phyloP scores from a whole-genome alignment of 2,797 vertebrate species.

The Acanthis flammea region DNA sequence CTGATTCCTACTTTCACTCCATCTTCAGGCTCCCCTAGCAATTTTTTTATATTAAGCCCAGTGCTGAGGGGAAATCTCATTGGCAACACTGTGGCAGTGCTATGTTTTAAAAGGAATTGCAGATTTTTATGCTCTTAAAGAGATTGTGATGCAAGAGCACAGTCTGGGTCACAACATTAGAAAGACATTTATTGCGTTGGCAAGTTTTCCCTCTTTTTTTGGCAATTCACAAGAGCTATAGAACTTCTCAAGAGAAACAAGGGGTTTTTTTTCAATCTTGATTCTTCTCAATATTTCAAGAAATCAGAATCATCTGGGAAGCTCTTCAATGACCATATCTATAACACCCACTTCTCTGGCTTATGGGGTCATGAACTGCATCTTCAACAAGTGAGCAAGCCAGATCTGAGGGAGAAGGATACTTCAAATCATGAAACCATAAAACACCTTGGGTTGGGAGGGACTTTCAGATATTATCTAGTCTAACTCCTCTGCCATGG shows the following conservation, averaged over 20 bases:
- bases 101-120: not conserved
- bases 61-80: not conserved
- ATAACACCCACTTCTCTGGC: not conserved
- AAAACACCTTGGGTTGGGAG: not conserved
- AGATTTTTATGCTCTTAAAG: not conserved
- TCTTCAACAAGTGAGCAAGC: not conserved
- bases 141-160: constrained; percentile 23
- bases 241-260: not conserved
- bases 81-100: not conserved
- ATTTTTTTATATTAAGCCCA: not conserved
- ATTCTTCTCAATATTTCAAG: not conserved
- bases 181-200: constrained; percentile 38
- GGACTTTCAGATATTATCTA: not conserved
- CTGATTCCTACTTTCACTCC: not conserved
- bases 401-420: not conserved
- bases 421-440: not conserved
- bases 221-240: not conserved
- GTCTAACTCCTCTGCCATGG: not conserved
- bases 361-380: not conserved
- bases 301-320: not conserved
- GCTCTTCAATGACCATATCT: not conserved
- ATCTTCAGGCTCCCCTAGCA: not conserved
- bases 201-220: not conserved
- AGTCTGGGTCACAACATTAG: not conserved
- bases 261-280: not conserved